Conservation (phyloP, 2,113 vertebrate genomes). For the Equus quagga region DNA sequence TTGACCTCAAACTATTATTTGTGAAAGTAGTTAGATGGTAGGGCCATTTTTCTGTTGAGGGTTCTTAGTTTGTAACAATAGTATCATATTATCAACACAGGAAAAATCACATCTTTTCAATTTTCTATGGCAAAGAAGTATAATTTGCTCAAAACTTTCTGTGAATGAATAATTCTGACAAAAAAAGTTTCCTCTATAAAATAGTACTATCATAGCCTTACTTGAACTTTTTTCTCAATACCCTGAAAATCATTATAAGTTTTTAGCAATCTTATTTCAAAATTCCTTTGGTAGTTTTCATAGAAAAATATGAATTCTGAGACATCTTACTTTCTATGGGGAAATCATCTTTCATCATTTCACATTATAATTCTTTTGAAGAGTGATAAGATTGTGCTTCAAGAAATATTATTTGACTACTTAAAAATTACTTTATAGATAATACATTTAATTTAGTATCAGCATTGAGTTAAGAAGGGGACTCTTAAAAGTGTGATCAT, state of each 20-base stretch:
- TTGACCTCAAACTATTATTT: conserved; percentile 3
- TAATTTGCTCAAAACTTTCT: not conserved
- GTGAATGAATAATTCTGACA: not conserved
- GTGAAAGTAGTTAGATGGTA: not conserved
- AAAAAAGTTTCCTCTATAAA: conserved; percentile 1
- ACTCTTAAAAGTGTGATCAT: not conserved
- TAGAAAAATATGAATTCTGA: not conserved
- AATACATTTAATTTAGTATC: not conserved
- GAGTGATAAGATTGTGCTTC: not conserved
- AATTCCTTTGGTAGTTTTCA: not conserved
- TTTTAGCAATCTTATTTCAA: not conserved
- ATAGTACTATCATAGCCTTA: not conserved
- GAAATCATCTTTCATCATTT: conserved; percentile 21
- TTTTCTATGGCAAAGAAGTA: not conserved
- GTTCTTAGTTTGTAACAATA: not conserved
- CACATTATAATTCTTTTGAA: not conserved
- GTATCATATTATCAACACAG: not conserved
- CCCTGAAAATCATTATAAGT: not conserved
- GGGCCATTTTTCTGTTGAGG: not conserved
- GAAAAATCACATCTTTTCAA: not conserved
- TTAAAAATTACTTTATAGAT: not conserved
- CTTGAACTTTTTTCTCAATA: not conserved
- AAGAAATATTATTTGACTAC: not conserved
- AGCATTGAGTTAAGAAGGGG: not conserved
- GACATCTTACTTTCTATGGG: not conserved